Conservation (phyloP, 2,888 invertebrate genomes). For the Rutpela maculata region DNA sequence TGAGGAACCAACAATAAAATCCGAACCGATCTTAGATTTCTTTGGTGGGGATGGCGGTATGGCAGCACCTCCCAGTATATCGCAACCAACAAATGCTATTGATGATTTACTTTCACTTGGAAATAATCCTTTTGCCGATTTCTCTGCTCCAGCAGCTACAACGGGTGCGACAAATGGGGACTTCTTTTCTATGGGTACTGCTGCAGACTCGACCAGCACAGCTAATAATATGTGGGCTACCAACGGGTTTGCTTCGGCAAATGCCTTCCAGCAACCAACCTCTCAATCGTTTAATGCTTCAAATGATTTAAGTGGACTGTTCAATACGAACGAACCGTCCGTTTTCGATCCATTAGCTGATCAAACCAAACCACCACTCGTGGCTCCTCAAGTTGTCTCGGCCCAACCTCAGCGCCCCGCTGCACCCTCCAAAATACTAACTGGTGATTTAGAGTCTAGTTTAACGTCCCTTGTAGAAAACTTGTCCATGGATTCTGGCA, state of each 20-base stretch:
- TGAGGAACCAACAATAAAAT: slow-evolving; percentile 68
- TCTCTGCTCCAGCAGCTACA: slow-evolving; percentile 68
- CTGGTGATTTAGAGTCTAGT: slow-evolving; percentile 95
- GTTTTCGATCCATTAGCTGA: slow-evolving; percentile 77
- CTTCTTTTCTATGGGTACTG: slow-evolving; percentile 61
- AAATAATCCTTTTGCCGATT: slow-evolving; percentile 92
- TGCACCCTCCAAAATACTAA: slow-evolving; percentile 80
- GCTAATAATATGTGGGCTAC: slow-evolving; percentile 68
- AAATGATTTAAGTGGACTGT: slow-evolving; percentile 74
- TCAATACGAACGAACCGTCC: slow-evolving; percentile 74
- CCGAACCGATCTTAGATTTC: slow-evolving; percentile 84
- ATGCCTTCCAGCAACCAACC: slow-evolving; percentile 51
- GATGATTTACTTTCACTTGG: slow-evolving; percentile 87
- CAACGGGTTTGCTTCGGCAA: slow-evolving; percentile 65
- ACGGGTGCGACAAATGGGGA: slow-evolving; percentile 62
- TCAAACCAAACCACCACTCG: slow-evolving; percentile 60
- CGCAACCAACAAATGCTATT: slow-evolving; percentile 77
- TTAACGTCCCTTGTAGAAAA: slow-evolving; percentile 95
- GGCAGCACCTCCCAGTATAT: slow-evolving; percentile 66
- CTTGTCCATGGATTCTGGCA: slow-evolving; percentile 85
- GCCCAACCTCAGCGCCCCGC: slow-evolving; percentile 65
- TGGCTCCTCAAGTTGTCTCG: slow-evolving; percentile 71
- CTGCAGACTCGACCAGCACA: slow-evolving; percentile 63
- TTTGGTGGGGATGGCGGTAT: slow-evolving; percentile 79
- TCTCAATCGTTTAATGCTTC: slow-evolving; percentile 62